A percentile compares a stretch with the other conserved stretches of the same genome.
phyloP scores from a whole-genome alignment of 2,797 vertebrate species.

The Coregonus suidteri region DNA sequence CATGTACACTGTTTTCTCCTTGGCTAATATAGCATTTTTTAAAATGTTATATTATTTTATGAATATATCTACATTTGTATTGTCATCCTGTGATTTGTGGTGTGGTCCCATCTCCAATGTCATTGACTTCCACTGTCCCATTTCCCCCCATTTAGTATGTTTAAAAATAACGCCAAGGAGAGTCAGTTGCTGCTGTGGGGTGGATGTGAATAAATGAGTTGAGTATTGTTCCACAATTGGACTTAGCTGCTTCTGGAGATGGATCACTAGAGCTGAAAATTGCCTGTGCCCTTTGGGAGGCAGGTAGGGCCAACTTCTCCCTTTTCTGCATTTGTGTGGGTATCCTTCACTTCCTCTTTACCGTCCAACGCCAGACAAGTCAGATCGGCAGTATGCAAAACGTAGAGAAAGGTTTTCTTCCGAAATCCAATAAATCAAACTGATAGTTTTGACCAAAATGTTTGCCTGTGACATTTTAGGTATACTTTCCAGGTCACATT shows the following conservation, averaged over 20 bases:
- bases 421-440: background rate
- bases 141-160: slow-evolving; percentile 44
- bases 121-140: slow-evolving; percentile 22
- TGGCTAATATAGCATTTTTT: too few relatives aligned
- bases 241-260: slow-evolving; percentile 64
- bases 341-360: slow-evolving; percentile 36
- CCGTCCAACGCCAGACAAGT: slow-evolving; percentile 20
- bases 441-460: slow-evolving; percentile 7
- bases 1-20: background rate
- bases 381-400: slow-evolving; percentile 15
- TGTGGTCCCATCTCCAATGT: slow-evolving; percentile 7
- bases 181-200: slow-evolving; percentile 44
- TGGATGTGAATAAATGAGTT: slow-evolving; percentile 68
- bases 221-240: slow-evolving; percentile 70
- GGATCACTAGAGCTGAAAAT: slow-evolving; percentile 81
- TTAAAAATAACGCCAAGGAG: slow-evolving; percentile 15
- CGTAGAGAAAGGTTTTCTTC: background rate
- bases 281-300: slow-evolving; percentile 70
- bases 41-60: background rate
- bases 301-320: slow-evolving; percentile 43
- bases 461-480: background rate
- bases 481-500: slow-evolving; percentile 14
- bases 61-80: background rate
- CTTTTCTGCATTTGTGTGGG: slow-evolving; percentile 41
- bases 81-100: background rate